A percentile compares a stretch with the other conserved stretches of the same genome.
These are phyloP conservation scores for Leucoptera coffeella DNA, from an alignment of 2,888 invertebrate genomes.

Conservation along the genomic window DNA sequence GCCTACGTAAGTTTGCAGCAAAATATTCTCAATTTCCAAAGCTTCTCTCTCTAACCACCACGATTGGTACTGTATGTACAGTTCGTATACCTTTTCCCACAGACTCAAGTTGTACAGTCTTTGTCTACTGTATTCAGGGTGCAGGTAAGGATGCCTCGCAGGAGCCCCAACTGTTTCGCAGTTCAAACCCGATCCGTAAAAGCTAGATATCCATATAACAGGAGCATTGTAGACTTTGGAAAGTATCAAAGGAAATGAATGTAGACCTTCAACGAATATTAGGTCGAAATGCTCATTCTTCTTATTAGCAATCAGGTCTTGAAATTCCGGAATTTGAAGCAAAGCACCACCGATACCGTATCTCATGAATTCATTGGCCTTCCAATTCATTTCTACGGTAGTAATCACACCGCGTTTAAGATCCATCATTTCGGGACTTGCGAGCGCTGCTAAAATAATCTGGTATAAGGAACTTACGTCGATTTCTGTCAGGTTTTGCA, in stretches of 20 bases:
- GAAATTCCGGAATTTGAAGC: background rate
- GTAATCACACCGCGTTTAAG: background rate
- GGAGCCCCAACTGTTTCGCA: conserved; percentile 1
- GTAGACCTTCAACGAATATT: background rate
- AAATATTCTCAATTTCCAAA: background rate
- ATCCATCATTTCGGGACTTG: background rate
- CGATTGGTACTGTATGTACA: background rate
- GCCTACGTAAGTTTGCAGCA: background rate
- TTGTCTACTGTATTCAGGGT: background rate
- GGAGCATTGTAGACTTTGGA: conserved; percentile 1
- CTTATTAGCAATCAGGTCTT: background rate
- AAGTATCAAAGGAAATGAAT: background rate
- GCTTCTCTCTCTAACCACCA: background rate
- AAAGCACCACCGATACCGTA: background rate
- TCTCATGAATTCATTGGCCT: background rate
- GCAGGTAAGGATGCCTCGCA: background rate
- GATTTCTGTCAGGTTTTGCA: background rate
- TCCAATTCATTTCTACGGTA: background rate
- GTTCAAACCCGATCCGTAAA: conserved; percentile 1
- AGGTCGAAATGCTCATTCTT: conserved; percentile 1
- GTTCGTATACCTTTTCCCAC: background rate
- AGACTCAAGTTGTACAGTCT: background rate
- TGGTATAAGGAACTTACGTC: background rate
- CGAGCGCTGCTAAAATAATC: background rate
- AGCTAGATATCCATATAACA: conserved; percentile 1